These are phyloP conservation scores for Idaea aversata DNA, from an alignment of 2,888 invertebrate species.

Conservation along the genomic window DNA sequence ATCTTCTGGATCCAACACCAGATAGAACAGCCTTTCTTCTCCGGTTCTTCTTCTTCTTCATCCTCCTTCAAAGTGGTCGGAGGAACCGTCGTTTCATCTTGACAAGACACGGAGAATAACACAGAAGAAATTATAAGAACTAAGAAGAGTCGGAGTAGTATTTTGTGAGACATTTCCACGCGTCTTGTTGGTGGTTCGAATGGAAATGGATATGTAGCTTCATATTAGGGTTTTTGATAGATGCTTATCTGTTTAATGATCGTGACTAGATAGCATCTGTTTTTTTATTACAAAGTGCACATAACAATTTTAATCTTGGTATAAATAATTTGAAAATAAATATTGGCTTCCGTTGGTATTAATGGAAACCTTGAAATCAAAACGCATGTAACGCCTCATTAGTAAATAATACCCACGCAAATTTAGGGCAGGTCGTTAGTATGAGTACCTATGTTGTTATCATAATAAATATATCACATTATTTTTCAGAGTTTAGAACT, in stretches of 20 bases:
- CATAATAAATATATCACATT: too few species aligned
- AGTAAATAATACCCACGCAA: too few species aligned
- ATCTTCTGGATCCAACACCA: slow-evolving; percentile 80
- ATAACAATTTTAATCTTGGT: too few species aligned
- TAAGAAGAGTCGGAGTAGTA: slow-evolving; percentile 42
- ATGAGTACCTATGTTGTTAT: too few species aligned
- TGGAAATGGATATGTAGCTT: neutral
- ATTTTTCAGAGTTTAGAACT: too few species aligned
- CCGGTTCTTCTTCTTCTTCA: slow-evolving; percentile 65
- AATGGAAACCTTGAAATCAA: too few species aligned
- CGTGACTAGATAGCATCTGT: neutral
- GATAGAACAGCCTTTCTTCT: slow-evolving; percentile 67
- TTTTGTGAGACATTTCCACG: slow-evolving; percentile 36
- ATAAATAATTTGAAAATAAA: too few species aligned
- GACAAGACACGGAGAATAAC: slow-evolving; percentile 42
- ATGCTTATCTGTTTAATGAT: neutral
- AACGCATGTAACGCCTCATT: too few species aligned
- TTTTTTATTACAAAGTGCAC: neutral
- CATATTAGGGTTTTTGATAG: neutral
- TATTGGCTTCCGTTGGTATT: too few species aligned
- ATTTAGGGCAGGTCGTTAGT: too few species aligned
- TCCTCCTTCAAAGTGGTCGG: slow-evolving; percentile 52
- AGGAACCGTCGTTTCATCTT: slow-evolving; percentile 58
- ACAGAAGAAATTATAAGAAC: slow-evolving; percentile 36
- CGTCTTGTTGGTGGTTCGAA: neutral